Evolutionary conservation across 2,113 vertebrate species (phyloP).

Genomic region (Isurus oxyrinchus): DNA sequence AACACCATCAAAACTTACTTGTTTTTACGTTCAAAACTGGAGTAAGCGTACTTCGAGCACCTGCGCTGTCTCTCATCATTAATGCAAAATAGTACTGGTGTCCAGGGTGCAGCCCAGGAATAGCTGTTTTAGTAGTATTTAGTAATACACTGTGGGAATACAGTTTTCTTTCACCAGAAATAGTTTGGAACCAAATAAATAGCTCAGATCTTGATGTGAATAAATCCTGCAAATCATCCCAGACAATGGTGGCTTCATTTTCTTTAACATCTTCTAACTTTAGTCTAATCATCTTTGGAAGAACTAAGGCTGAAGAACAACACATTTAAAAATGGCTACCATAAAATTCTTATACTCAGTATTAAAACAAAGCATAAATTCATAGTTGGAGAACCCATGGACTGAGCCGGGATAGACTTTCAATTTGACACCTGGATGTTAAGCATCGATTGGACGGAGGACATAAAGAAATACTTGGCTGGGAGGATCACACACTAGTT

Average conservation of each 20-base stretch:
- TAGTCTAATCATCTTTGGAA: slow-evolving; percentile 50
- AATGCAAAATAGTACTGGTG: slow-evolving; percentile 65
- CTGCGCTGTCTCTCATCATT: slow-evolving; percentile 53
- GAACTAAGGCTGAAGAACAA: slow-evolving; percentile 40
- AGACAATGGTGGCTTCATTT: slow-evolving; percentile 62
- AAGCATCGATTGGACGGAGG: not conserved
- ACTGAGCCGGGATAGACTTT: not conserved
- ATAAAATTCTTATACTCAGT: slow-evolving; percentile 42
- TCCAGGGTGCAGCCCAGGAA: slow-evolving; percentile 64
- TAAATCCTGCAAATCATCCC: slow-evolving; percentile 53
- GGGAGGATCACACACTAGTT: not conserved
- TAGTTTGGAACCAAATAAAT: slow-evolving; percentile 61
- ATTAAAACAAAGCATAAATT: slow-evolving; percentile 43
- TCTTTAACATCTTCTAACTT: slow-evolving; percentile 58
- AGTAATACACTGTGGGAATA: slow-evolving; percentile 48
- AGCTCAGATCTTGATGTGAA: slow-evolving; percentile 52
- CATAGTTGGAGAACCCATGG: not conserved
- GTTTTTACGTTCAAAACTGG: slow-evolving; percentile 59
- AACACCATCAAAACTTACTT: slow-evolving; percentile 60
- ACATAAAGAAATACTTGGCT: not conserved
- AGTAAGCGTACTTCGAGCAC: slow-evolving; percentile 59
- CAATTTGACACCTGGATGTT: not conserved
- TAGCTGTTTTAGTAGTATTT: slow-evolving; percentile 50
- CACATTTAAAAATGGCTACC: not conserved
- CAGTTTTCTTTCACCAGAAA: slow-evolving; percentile 42